phyloP scores from a whole-genome alignment of 1,140 invertebrate species.

The Bradynema listronoti region DNA sequence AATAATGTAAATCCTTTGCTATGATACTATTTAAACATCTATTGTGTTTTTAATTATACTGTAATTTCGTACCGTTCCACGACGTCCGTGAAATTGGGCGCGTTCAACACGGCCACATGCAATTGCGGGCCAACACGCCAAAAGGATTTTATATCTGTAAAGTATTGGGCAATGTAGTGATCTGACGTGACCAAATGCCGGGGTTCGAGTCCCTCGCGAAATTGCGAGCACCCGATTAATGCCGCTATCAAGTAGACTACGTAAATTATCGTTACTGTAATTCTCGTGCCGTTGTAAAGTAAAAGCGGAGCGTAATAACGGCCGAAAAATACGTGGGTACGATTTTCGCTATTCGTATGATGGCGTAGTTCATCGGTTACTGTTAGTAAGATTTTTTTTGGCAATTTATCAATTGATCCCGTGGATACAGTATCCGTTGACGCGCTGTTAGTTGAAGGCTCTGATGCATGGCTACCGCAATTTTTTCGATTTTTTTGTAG shows the following conservation, averaged over 20 bases:
- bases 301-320: slow-evolving; percentile 70
- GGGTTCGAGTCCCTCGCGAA: slow-evolving; percentile 65
- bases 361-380: neutral
- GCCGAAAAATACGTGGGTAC: slow-evolving; percentile 70
- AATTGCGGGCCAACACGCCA: slow-evolving; percentile 55
- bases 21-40: no score
- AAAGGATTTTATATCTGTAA: slow-evolving; percentile 51
- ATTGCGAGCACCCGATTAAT: slow-evolving; percentile 76
- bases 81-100: slow-evolving; percentile 52
- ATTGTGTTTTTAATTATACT: slow-evolving; percentile 5
- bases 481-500: neutral
- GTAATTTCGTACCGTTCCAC: slow-evolving; percentile 34
- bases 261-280: slow-evolving; percentile 72
- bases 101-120: slow-evolving; percentile 53
- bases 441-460: neutral
- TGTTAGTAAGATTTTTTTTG: neutral
- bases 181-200: slow-evolving; percentile 53
- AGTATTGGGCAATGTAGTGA: slow-evolving; percentile 56
- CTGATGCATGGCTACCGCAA: neutral
- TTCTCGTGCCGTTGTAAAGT: slow-evolving; percentile 71
- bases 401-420: neutral
- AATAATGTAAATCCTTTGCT: no score
- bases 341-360: slow-evolving; percentile 13
- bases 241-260: slow-evolving; percentile 74
- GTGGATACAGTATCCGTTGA: neutral